phyloP scores from a whole-genome alignment of 2,797 vertebrate species.

The Mormyrops boulengeri region DNA sequence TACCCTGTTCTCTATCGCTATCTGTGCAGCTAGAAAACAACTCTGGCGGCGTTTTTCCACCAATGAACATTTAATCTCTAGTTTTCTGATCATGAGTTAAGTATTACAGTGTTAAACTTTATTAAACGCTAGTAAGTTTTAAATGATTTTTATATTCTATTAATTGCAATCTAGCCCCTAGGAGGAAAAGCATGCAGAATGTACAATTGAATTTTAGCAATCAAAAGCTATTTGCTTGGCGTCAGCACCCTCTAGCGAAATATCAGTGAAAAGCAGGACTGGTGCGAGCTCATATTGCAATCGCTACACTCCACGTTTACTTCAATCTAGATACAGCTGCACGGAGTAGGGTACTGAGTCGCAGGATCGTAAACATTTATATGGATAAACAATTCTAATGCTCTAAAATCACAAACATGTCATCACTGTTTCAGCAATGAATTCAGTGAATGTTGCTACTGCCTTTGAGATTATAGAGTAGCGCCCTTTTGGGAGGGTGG shows the following conservation, averaged over 20 bases:
- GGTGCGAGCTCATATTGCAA: not conserved
- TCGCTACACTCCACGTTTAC: not conserved
- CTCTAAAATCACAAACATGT: not conserved
- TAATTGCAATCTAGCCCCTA: not conserved
- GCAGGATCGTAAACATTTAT: not conserved
- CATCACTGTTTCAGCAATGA: not conserved
- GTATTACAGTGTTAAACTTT: not conserved
- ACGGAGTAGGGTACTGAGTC: not conserved
- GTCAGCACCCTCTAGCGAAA: slow-evolving; percentile 16
- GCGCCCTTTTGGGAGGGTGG: not conserved
- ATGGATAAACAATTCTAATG: not conserved
- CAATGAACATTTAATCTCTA: not conserved
- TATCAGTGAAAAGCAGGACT: not conserved
- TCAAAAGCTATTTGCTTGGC: not conserved
- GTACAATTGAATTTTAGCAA: not conserved
- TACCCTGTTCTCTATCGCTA: not conserved
- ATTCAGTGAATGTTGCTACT: not conserved
- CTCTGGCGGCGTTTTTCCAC: not conserved
- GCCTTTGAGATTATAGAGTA: not conserved
- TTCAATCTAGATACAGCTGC: not conserved
- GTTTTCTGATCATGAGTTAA: not conserved
- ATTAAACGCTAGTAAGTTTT: not conserved
- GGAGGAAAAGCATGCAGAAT: not conserved
- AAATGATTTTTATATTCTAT: not conserved
- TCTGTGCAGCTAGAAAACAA: not conserved